Evolutionary conservation across 2,797 vertebrate genomes (phyloP), one percentile per base, ranked within the genome.

Genomic region (Iguana delicatissima): DNA sequence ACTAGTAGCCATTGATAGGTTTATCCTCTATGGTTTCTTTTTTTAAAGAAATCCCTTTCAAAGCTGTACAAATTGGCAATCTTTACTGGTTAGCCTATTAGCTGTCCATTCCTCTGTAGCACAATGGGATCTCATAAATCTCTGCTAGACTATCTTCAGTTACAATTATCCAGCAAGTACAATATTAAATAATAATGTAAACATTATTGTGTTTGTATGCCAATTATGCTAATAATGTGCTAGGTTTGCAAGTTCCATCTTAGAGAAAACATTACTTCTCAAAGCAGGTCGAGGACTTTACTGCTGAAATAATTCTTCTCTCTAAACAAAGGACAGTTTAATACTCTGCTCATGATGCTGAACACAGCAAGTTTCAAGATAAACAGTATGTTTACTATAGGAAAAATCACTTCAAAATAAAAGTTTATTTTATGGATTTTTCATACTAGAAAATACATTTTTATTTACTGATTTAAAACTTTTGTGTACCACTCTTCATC

Each of bases 151-250:
- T 80, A 29, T 42, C 55, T 85, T 62, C 84, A 91, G 59, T 89
- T 87, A 94, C 88, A 95, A 69, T 84, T 94, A 82, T 12, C n/a
- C 81, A 76, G 85, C 90, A 46, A 81, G 50, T 92, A 86, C 85
- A 86, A 81, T 92, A 93, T 22, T 80, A 93, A n/a, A 0, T 92
- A 86, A 90, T 59, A 93, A 85, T 90, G 64, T 46, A 57, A 90
- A 62, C 87, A 89, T 84, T 89, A 79, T 76, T 89, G 77, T 93
- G 77, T 72, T 88, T 95, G 90, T 91, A 89, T 93, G 95, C 89
- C 90, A 57, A 1, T 94, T 93, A 88, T 67, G 92, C 89, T 82
- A 87, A 86, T 46, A 74, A 62, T 89, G 79, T 77, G 92, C 86
- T 91, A 86, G 57, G 89, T 79, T 20, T 59, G 52, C 50, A 90